Base-by-base conservation (phyloP, 1,140 invertebrate genomes). In the Wasmannia auropunctata region DNA sequence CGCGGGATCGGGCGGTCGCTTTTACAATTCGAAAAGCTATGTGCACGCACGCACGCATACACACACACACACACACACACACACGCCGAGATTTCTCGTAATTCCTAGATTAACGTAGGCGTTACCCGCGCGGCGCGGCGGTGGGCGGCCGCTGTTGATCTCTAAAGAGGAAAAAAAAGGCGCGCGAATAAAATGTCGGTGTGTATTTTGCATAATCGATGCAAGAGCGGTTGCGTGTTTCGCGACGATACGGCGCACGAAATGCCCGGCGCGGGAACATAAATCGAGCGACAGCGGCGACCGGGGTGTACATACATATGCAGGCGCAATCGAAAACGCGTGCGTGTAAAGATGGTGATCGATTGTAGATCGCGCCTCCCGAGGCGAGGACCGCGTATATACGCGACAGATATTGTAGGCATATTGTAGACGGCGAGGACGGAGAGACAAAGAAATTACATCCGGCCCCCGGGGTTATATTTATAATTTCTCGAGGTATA, bases 171-270 rank as follows among this genome's bases (percentile, higher is more conserved):
- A 65, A 74, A 70, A 75, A 51, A 43, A 85, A 51, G 25, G 16
- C n/a, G 56, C n/a, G 16, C 31, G 49, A 85, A 74, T 34, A 79
- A 72, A 84, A 62, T 34, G 46, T 63, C 14, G 56, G 40, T 7
- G 56, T 28, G 43, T 51, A 63, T 43, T 85, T 85, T 85, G 81
- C 81, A 85, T 85, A 85, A 85, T 85, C 81, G 56, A 85, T 85
- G 81, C 74, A 62, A 11, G 14, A 16, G 51, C 25, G 40, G 49
- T 74, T 46, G 67, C 79, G 54, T 83, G 79, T 74, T 63, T 22
- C 28, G 69, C 43, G n/a, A 22, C 54, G 80, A 75, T 84, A 84
- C 14, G 67, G 54, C 70, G 81, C 69, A 62, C 11, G 37, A 77
- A 77, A 40, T 76, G 31, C 37, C 60, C 60, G n/a, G 40, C 14